These are phyloP conservation scores for Oegoconia quadripuncta DNA, from an alignment of 2,888 invertebrate species.

Conservation along the genomic window DNA sequence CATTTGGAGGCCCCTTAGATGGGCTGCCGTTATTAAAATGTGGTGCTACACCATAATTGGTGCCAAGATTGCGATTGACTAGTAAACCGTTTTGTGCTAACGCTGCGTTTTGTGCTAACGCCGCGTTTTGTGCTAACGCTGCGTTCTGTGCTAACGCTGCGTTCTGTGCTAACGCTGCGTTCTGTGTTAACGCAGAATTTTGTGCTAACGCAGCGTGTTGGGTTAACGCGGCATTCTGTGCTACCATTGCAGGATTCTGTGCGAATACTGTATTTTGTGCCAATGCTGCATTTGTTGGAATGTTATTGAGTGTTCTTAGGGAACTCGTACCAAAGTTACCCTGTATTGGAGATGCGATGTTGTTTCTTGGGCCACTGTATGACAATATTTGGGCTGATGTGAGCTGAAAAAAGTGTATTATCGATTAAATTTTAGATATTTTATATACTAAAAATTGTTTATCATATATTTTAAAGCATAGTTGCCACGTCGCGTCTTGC, in stretches of 20 bases:
- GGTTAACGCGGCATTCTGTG: too few relatives aligned
- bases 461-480: too few relatives aligned
- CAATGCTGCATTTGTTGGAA: not conserved
- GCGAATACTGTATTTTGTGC: not conserved
- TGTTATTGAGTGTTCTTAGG: not conserved
- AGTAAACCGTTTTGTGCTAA: too few relatives aligned
- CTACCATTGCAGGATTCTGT: not conserved
- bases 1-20: slow-evolving; percentile 29
- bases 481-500: too few relatives aligned
- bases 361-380: not conserved
- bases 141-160: not conserved
- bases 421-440: too few relatives aligned
- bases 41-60: too few relatives aligned
- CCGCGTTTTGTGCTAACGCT: too few relatives aligned
- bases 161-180: not conserved
- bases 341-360: not conserved
- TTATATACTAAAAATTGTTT: too few relatives aligned
- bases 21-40: too few relatives aligned
- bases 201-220: not conserved
- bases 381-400: slow-evolving; percentile 12
- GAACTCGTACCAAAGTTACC: not conserved
- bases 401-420: slow-evolving; percentile 32
- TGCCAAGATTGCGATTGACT: too few relatives aligned
- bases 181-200: not conserved
- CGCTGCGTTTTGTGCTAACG: not conserved